A percentile compares a stretch with the other conserved stretches of the same genome.
Conservation (phyloP, 2,888 invertebrate species). For the Eumerus sabulonum region DNA sequence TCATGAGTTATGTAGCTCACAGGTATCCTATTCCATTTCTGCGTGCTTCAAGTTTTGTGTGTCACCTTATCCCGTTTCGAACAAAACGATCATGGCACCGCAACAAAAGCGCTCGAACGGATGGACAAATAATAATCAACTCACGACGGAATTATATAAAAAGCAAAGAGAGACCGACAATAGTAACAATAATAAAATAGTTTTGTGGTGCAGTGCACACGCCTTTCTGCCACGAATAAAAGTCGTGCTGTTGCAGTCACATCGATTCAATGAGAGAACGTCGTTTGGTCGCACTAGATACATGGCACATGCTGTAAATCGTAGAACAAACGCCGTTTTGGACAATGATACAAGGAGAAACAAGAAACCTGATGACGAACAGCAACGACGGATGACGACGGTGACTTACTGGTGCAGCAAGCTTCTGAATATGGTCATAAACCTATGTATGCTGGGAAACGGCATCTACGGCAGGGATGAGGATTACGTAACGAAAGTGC, state of each 20-base stretch:
- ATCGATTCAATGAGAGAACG: no score
- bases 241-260: constrained; percentile 16
- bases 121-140: constrained; percentile 23
- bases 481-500: no score
- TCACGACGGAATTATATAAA: neutral
- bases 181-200: constrained; percentile 58
- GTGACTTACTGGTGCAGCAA: constrained; percentile 18
- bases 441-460: neutral
- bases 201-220: constrained; percentile 51
- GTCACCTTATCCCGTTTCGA: constrained; percentile 27
- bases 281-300: constrained; percentile 6
- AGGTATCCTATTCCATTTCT: constrained; percentile 32
- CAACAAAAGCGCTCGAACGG: constrained; percentile 25
- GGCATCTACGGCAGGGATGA: no score
- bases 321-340: constrained; percentile 52
- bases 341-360: neutral
- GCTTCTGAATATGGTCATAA: constrained; percentile 45
- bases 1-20: constrained; percentile 21
- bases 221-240: constrained; percentile 47
- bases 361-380: no score
- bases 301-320: constrained; percentile 28
- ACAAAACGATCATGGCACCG: constrained; percentile 23
- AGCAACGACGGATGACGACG: constrained; percentile 1
- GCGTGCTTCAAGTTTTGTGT: constrained; percentile 6
- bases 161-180: constrained; percentile 51